A percentile compares a stretch with the other conserved stretches of the same genome.
These are phyloP conservation scores for Drosophila barbarae DNA, from an alignment of 2,888 invertebrate species.

Conservation along the genomic window DNA sequence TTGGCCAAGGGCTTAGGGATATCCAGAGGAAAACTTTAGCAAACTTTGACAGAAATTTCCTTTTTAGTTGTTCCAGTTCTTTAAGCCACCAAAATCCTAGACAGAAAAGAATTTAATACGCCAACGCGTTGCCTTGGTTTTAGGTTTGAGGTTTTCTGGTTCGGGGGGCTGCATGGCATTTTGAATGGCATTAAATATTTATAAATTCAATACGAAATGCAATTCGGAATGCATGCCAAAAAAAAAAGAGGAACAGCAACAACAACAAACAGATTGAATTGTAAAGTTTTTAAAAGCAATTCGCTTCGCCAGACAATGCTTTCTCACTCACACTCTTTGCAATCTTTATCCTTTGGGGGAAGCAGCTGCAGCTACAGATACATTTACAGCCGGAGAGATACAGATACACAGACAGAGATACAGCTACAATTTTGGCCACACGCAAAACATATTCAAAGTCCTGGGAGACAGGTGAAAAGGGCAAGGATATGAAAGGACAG, in stretches of 20 bases:
- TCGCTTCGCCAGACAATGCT: conserved; percentile 53
- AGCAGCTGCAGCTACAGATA: conserved; percentile 33
- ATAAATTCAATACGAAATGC: conserved; percentile 79
- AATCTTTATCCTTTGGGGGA: conserved; percentile 9
- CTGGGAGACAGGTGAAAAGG: conserved; percentile 18
- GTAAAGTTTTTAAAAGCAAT: conserved; percentile 64
- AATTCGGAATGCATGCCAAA: conserved; percentile 73
- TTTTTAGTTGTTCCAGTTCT: conserved; percentile 16
- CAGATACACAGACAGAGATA: conserved; percentile 22
- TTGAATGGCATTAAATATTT: conserved; percentile 78
- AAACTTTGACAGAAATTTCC: conserved; percentile 16
- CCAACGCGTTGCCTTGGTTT: conserved; percentile 48
- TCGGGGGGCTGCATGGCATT: conserved; percentile 66
- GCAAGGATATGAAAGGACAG: conserved; percentile 22
- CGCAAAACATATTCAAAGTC: conserved; percentile 44
- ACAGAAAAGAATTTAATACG: conserved; percentile 63
- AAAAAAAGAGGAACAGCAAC: conserved; percentile 37
- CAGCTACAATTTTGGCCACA: conserved; percentile 35
- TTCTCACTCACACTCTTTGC: conserved; percentile 19
- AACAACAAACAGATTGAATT: conserved; percentile 65
- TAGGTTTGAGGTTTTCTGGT: conserved; percentile 2
- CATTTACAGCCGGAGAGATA: conserved; percentile 2
- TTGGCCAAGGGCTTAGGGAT: conserved; percentile 39
- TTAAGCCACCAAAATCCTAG: conserved; percentile 52
- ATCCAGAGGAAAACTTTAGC: conserved; percentile 39